phyloP scores from a whole-genome alignment of 2,888 invertebrate species.

The Antheraea assamensis region DNA sequence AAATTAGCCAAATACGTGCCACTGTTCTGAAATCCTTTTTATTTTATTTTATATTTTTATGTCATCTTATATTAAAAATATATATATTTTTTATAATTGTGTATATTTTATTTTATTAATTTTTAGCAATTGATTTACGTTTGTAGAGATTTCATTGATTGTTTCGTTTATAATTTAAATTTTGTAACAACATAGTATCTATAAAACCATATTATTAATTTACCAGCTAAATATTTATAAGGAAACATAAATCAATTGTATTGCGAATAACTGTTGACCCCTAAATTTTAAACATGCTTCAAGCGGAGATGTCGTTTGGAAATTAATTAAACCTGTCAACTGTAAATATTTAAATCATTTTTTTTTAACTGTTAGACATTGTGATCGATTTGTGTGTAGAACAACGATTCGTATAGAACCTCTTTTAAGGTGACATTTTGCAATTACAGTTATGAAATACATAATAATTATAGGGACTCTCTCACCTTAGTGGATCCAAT shows the following conservation, averaged over 20 bases:
- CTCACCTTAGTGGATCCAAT: no score
- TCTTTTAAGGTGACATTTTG: not conserved
- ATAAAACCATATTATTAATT: slow-evolving; percentile 8
- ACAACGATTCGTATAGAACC: not conserved
- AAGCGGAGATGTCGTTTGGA: slow-evolving; percentile 15
- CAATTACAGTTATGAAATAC: not conserved
- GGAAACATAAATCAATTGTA: slow-evolving; percentile 36
- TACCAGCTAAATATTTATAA: slow-evolving; percentile 27
- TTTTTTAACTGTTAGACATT: not conserved
- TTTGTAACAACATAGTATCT: not conserved
- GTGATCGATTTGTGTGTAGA: not conserved
- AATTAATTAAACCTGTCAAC: slow-evolving; percentile 17
- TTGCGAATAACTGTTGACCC: slow-evolving; percentile 23
- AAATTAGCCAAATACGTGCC: no score
- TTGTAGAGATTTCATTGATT: not conserved
- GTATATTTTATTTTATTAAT: no score
- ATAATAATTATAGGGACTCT: no score
- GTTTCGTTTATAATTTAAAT: slow-evolving; percentile 5
- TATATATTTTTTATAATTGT: no score
- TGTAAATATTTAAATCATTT: slow-evolving; percentile 1
- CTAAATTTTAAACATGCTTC: slow-evolving; percentile 13
- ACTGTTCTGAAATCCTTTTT: no score
- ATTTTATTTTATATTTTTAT: no score
- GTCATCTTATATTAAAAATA: no score
- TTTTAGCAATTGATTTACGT: no score